A percentile compares a stretch with the other conserved stretches of the same genome.
Evolutionary conservation across 2,113 vertebrate species (phyloP).

Genomic region (Neolamprologus sp.): DNA sequence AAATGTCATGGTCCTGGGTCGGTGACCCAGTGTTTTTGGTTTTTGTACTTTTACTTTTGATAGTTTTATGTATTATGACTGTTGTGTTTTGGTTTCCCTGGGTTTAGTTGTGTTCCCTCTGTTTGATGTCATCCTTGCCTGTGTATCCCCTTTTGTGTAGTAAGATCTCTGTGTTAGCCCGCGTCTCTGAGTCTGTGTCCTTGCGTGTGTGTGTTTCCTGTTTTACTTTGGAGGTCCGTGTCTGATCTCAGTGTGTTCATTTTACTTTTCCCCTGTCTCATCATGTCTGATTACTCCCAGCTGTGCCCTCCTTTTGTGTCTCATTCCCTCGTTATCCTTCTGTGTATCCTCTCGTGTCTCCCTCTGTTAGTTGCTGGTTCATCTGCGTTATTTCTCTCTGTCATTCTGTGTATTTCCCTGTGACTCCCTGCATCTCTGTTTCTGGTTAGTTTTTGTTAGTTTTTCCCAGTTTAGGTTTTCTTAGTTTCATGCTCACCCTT

Average conservation of each 20-base stretch:
- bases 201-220: neutral
- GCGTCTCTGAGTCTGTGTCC: neutral
- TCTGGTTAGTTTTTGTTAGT: neutral
- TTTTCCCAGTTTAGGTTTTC: neutral
- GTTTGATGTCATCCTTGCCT: neutral
- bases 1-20: neutral
- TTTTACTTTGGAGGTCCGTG: neutral
- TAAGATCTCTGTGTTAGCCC: neutral
- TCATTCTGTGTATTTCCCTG: neutral
- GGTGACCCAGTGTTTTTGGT: neutral
- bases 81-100: neutral
- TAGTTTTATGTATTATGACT: neutral
- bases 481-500: neutral
- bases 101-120: neutral
- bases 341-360: neutral
- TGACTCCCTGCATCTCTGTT: neutral
- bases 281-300: neutral
- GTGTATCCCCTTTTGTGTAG: neutral
- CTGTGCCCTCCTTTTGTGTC: neutral
- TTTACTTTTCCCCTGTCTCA: neutral
- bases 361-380: neutral
- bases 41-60: neutral
- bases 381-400: rapidly evolving
- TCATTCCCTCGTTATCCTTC: neutral
- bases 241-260: neutral